Evolutionary conservation across 2,797 vertebrate species (phyloP), one percentile per base, ranked within the genome.

Genomic region (Oreonectes daqikongensis): DNA sequence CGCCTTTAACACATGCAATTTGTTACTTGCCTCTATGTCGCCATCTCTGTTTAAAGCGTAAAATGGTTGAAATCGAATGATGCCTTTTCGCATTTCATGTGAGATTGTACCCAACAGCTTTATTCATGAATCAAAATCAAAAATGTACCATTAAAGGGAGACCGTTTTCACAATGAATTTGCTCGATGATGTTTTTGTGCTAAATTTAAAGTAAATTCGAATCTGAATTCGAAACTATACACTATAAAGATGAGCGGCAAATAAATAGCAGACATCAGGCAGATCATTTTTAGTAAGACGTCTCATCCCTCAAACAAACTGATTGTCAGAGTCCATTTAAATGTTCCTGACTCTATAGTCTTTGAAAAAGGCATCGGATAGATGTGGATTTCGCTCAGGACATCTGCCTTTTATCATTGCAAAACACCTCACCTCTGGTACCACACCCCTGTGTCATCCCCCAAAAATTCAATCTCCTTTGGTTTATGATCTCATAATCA

Each of bases 351-450:
- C 40, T 1, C 11, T 60, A 18, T 12, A 38, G 64, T 74, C 65
- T 48, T 75, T 77, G 20, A 42, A 61, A 77, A 67, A 74, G 63
- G 18, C 74, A 61, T 82, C 67, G 79, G 69, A 18, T 46, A 63
- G 67, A 77, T 65, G 53, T 70, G 74, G 28, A 66, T 50, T 30
- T 63, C 64, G 20, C 63, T 63, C 52, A 20, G 57, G 53, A 80
- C 63, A 72, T 80, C 74, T 63, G 68, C 65, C 81, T 80, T 64
- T 6, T 48, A 72, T 72, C 69, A 72, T 24, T 0, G 24, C 7
- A 0, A 24, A 52, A 42, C 14, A 35, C 42, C 52, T 75, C 48
- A 55, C 48, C 70, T 72, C 26, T 35, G 14, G 24, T 17, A 24
- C 50, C 73, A 40, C 61, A 44, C 48, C 70, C 60, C n/a, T 7